phyloP scores from a whole-genome alignment of 2,888 invertebrate species.

The Unio pictorum region DNA sequence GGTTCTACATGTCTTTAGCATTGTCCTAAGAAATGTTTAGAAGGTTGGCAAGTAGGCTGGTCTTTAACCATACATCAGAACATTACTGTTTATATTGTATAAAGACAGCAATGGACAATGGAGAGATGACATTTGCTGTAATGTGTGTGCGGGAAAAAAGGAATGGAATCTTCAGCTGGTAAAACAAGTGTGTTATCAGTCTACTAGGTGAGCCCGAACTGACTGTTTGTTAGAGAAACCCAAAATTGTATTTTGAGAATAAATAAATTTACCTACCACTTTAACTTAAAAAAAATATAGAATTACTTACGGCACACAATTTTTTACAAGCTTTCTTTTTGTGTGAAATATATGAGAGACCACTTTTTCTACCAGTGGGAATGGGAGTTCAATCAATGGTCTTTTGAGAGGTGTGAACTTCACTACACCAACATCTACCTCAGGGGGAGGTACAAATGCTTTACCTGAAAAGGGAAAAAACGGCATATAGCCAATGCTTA shows the following conservation, averaged over 20 bases:
- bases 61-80: no score
- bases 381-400: constrained; percentile 84
- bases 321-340: constrained; percentile 83
- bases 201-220: no score
- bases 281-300: constrained; percentile 1
- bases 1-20: no score
- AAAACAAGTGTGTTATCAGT: neutral
- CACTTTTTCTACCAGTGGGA: constrained; percentile 90
- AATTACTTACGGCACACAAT: constrained; percentile 64
- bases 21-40: no score
- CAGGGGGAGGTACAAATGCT: constrained; percentile 93
- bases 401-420: constrained; percentile 84
- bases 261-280: neutral
- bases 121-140: no score
- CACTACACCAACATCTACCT: constrained; percentile 97
- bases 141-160: no score
- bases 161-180: neutral
- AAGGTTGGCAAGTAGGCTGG: no score
- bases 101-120: no score
- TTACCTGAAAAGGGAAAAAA: constrained; percentile 72
- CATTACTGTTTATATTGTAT: no score
- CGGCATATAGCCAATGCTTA: no score
- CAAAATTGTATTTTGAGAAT: neutral
- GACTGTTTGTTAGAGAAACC: neutral
- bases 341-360: constrained; percentile 88